A percentile compares a stretch with the other conserved stretches of the same genome.
Conservation (phyloP, 2,888 invertebrate genomes). For the Athalia rosae region DNA sequence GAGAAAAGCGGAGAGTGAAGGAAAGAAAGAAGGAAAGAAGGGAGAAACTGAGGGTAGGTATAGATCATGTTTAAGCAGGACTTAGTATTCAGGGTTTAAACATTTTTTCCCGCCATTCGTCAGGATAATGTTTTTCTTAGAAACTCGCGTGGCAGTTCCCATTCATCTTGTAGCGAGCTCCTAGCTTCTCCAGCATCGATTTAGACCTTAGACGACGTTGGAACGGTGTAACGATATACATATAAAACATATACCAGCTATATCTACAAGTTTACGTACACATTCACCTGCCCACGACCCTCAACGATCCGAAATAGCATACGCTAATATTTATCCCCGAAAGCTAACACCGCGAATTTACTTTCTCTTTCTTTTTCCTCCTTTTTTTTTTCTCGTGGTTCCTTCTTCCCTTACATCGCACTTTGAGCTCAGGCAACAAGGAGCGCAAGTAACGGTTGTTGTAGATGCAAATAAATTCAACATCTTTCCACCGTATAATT, state of each 20-base stretch:
- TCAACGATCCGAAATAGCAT: slow-evolving; percentile 17
- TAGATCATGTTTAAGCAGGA: slow-evolving; percentile 59
- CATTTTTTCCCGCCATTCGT: slow-evolving; percentile 57
- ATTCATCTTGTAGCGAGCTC: slow-evolving; percentile 53
- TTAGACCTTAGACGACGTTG: slow-evolving; percentile 24
- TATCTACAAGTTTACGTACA: too few relatives aligned
- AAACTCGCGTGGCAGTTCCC: slow-evolving; percentile 51
- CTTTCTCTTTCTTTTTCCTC: background rate
- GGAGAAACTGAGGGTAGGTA: slow-evolving; percentile 49
- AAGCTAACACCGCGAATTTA: slow-evolving; percentile 13
- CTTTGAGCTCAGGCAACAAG: background rate
- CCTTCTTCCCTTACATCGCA: too few relatives aligned
- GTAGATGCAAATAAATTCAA: too few relatives aligned
- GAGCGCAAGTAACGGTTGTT: too few relatives aligned
- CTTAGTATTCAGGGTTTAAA: slow-evolving; percentile 58
- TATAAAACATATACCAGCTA: slow-evolving; percentile 1
- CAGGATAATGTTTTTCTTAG: slow-evolving; percentile 64
- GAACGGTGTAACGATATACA: slow-evolving; percentile 18
- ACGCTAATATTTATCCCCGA: slow-evolving; percentile 26
- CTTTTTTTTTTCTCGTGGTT: too few relatives aligned
- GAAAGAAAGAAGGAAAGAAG: slow-evolving; percentile 24
- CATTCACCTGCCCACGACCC: background rate
- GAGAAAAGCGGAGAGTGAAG: background rate
- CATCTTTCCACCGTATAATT: too few relatives aligned
- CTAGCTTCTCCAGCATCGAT: slow-evolving; percentile 40